These are phyloP conservation scores for Diorhabda sublineata DNA, from an alignment of 1,140 invertebrate genomes.

Conservation along the genomic window DNA sequence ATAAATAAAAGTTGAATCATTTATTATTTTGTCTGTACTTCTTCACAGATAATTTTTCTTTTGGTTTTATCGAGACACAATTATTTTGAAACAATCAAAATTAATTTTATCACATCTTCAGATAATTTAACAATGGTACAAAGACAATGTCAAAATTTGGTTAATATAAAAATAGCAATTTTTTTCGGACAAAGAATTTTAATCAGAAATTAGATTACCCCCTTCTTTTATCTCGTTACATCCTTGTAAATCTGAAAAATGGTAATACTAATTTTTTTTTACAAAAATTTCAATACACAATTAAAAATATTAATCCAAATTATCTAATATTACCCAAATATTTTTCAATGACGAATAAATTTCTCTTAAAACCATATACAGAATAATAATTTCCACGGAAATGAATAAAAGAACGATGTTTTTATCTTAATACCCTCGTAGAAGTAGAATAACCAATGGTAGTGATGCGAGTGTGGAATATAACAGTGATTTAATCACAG, in stretches of 20 bases:
- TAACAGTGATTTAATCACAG: no score
- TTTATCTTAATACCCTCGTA: no score
- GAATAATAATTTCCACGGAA: no score
- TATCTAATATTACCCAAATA: no score
- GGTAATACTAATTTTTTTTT: not conserved
- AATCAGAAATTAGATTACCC: constrained; percentile 10
- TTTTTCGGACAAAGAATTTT: constrained; percentile 23
- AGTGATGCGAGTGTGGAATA: no score
- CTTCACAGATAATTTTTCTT: constrained; percentile 3
- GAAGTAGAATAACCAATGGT: no score
- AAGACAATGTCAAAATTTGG: constrained; percentile 32
- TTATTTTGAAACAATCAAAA: constrained; percentile 29
- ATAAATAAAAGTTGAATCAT: not conserved
- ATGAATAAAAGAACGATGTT: no score
- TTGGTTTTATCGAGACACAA: constrained; percentile 22
- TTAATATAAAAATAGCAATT: constrained; percentile 41
- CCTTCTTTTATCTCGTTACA: no score
- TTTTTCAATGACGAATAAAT: no score
- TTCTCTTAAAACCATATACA: no score
- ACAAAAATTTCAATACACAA: not conserved
- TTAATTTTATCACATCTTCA: constrained; percentile 40
- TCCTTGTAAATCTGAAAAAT: not conserved
- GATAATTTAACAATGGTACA: constrained; percentile 37
- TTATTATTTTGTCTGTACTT: no score
- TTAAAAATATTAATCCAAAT: not conserved